Evolutionary conservation across 2,797 vertebrate species (phyloP).

Genomic region (Melopsittacus undulatus): DNA sequence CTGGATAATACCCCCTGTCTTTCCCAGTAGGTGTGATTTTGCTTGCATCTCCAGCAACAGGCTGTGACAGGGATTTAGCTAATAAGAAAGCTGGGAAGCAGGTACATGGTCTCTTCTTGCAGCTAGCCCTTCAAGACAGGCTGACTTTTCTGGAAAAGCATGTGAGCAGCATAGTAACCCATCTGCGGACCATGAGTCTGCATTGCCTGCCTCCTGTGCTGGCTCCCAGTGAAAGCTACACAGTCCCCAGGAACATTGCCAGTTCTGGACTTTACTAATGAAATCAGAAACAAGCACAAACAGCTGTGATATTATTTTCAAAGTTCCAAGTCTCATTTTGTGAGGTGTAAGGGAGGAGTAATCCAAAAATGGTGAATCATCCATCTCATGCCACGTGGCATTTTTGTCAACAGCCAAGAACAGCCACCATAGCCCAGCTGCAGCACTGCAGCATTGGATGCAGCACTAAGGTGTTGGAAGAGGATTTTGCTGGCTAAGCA

Average conservation of each 20-base stretch:
- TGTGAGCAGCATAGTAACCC: not conserved
- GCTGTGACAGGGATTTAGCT: not conserved
- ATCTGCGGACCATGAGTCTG: not conserved
- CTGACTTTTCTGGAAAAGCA: not conserved
- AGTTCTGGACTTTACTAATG: not conserved
- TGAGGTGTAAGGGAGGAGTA: not conserved
- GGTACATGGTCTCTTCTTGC: not conserved
- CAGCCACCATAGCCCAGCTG: not conserved
- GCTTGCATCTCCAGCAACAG: not conserved
- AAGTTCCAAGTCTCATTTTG: not conserved
- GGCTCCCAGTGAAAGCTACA: not conserved
- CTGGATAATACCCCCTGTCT: not conserved
- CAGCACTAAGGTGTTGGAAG: not conserved
- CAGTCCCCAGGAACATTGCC: not conserved
- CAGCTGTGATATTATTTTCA: not conserved
- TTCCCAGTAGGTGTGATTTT: not conserved
- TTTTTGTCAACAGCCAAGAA: not conserved
- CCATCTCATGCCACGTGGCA: not conserved
- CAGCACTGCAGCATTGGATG: not conserved
- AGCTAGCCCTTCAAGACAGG: not conserved
- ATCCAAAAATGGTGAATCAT: not conserved
- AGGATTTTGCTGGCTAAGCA: not conserved
- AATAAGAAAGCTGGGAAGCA: not conserved
- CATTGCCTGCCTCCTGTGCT: not conserved
- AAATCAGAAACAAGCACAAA: not conserved